Evolutionary conservation across 2,888 invertebrate species (phyloP).

Genomic region (Poecilobothrus nobilitatus): DNA sequence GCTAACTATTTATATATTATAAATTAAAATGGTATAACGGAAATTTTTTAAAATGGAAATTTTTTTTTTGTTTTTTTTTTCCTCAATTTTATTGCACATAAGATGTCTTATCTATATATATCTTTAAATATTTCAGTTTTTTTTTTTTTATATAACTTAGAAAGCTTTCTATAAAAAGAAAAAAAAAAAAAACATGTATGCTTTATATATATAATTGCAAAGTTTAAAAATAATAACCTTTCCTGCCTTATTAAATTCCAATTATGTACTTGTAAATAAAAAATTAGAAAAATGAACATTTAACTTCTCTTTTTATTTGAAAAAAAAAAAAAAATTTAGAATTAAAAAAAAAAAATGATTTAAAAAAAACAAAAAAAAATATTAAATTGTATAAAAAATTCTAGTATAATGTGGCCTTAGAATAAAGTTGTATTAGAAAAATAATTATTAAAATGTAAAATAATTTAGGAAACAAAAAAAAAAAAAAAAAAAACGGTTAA

Average conservation of each 20-base stretch:
- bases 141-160: neutral
- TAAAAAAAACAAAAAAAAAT: neutral
- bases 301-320: neutral
- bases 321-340: neutral
- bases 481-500: too few relatives aligned
- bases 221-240: neutral
- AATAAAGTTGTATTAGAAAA: slow-evolving; percentile 3
- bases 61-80: too few relatives aligned
- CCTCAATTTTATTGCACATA: neutral
- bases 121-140: neutral
- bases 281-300: too few relatives aligned
- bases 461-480: too few relatives aligned
- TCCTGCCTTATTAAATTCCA: slow-evolving; percentile 1
- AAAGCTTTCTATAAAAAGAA: neutral
- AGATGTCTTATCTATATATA: neutral
- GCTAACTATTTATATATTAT: too few relatives aligned
- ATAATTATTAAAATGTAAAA: neutral
- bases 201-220: neutral
- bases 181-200: neutral
- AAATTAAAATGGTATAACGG: too few relatives aligned
- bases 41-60: too few relatives aligned
- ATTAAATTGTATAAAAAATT: neutral
- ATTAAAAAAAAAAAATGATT: neutral
- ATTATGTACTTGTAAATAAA: neutral
- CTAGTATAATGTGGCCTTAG: slow-evolving; percentile 1